Percentiles rank a stretch among this genome's conserved stretches.
Evolutionary conservation across 2,888 invertebrate genomes (phyloP).

Genomic region (Dynastes grantii): DNA sequence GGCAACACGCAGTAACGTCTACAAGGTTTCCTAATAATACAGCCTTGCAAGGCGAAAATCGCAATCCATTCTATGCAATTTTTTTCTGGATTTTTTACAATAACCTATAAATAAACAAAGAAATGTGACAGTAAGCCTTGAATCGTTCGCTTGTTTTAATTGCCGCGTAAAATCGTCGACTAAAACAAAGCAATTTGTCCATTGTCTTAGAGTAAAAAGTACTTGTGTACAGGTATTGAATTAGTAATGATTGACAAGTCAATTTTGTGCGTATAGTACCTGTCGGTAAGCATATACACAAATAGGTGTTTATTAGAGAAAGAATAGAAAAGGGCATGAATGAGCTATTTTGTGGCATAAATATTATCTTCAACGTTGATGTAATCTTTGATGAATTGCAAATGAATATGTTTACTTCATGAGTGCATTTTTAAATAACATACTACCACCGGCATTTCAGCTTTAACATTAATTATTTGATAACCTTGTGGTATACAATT

Average conservation of each 20-base stretch:
- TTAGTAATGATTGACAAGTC: background rate
- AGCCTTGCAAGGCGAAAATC: constrained; percentile 19
- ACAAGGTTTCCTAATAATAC: constrained; percentile 46
- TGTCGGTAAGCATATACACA: too few species aligned
- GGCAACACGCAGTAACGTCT: constrained; percentile 45
- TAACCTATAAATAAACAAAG: constrained; percentile 6
- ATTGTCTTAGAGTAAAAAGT: background rate
- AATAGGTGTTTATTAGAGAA: too few species aligned
- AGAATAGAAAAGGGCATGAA: too few species aligned
- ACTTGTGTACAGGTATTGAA: background rate
- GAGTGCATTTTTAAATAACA: too few species aligned
- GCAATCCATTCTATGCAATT: constrained; percentile 42
- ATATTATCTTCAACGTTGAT: too few species aligned
- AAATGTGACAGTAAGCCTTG: constrained; percentile 15
- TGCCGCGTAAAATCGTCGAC: background rate
- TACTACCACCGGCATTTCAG: too few species aligned
- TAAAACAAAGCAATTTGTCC: too few species aligned
- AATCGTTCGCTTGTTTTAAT: background rate
- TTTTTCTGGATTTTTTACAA: background rate
- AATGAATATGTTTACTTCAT: too few species aligned
- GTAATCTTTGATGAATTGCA: too few species aligned
- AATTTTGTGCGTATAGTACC: background rate
- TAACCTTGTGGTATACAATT: too few species aligned
- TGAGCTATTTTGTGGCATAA: too few species aligned
- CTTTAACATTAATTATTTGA: too few species aligned